A percentile compares a stretch with the other conserved stretches of the same genome.
These are phyloP conservation scores for Esperia sulphurella DNA, from an alignment of 2,888 invertebrate genomes.

Conservation along the genomic window DNA sequence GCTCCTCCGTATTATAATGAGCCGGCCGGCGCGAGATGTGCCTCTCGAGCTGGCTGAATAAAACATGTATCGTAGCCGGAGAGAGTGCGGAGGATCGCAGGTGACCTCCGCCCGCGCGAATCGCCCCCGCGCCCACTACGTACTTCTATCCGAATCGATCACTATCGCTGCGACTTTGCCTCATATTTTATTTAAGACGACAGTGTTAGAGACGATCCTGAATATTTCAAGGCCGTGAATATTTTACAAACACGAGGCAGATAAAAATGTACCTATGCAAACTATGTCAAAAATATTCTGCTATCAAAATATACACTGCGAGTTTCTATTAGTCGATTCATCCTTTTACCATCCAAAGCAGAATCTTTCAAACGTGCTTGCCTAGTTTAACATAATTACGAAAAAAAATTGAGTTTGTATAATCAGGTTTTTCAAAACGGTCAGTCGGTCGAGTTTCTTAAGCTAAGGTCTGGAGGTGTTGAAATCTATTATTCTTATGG, in stretches of 20 bases:
- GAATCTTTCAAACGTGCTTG: constrained; percentile 40
- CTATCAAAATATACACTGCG: constrained; percentile 17
- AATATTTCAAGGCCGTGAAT: constrained; percentile 19
- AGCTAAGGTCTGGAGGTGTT: not conserved
- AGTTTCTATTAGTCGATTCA: constrained; percentile 28
- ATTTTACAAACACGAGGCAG: constrained; percentile 19
- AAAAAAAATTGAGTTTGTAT: constrained; percentile 39
- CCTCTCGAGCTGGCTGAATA: constrained; percentile 30
- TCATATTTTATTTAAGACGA: constrained; percentile 35
- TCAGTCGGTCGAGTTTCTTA: constrained; percentile 30
- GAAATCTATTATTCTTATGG: too few species aligned
- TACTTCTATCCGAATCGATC: constrained; percentile 30
- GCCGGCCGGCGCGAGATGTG: constrained; percentile 26
- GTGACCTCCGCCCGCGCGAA: constrained; percentile 24
- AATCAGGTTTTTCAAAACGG: constrained; percentile 39
- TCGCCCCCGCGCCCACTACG: constrained; percentile 1
- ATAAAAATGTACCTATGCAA: constrained; percentile 17
- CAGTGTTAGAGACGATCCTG: constrained; percentile 23
- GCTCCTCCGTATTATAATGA: not conserved
- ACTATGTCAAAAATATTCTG: constrained; percentile 19
- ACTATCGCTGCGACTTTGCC: constrained; percentile 21
- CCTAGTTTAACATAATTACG: constrained; percentile 36
- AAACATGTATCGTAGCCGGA: constrained; percentile 27
- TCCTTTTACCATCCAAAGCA: constrained; percentile 34
- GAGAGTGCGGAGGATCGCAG: constrained; percentile 14